phyloP scores from a whole-genome alignment of 2,797 vertebrate species.

The Onychomys arenicola region DNA sequence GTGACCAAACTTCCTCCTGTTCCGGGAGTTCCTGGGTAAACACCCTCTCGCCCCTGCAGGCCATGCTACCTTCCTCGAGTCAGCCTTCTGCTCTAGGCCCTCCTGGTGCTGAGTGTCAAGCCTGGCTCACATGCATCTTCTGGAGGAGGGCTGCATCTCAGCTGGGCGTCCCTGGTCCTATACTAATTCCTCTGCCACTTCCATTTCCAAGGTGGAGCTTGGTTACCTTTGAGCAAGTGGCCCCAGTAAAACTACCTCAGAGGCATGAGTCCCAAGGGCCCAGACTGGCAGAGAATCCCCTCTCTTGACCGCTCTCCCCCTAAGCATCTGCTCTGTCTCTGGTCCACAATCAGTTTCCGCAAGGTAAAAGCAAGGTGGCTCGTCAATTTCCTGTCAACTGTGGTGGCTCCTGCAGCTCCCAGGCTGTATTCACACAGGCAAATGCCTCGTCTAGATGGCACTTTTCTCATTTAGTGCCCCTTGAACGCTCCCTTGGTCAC shows the following conservation, averaged over 20 bases:
- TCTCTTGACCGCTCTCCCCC: conserved; percentile 58
- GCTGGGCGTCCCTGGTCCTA: background rate
- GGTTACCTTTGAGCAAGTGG: background rate
- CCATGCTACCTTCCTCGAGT: background rate
- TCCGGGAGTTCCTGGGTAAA: background rate
- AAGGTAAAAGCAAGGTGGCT: conserved; percentile 85
- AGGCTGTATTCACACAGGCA: conserved; percentile 84
- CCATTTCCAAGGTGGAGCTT: accelerated
- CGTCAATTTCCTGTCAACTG: conserved; percentile 86
- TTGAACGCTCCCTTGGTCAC: conserved; percentile 81
- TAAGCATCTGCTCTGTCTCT: conserved; percentile 50
- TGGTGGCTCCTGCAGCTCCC: conserved; percentile 81
- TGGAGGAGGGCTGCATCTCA: background rate
- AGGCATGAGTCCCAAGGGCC: background rate
- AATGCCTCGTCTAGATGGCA: conserved; percentile 85
- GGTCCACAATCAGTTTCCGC: conserved; percentile 85
- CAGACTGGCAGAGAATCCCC: conserved; percentile 11
- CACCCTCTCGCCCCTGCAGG: background rate
- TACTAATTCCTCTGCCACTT: background rate
- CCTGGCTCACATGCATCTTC: background rate
- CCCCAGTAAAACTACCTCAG: conserved; percentile 27
- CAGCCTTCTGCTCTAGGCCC: background rate
- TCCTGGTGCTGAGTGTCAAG: background rate
- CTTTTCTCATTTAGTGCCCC: conserved; percentile 84
- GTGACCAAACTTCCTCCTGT: background rate